phyloP scores from a whole-genome alignment of 2,797 vertebrate genomes.

The Microhierax caerulescens region DNA sequence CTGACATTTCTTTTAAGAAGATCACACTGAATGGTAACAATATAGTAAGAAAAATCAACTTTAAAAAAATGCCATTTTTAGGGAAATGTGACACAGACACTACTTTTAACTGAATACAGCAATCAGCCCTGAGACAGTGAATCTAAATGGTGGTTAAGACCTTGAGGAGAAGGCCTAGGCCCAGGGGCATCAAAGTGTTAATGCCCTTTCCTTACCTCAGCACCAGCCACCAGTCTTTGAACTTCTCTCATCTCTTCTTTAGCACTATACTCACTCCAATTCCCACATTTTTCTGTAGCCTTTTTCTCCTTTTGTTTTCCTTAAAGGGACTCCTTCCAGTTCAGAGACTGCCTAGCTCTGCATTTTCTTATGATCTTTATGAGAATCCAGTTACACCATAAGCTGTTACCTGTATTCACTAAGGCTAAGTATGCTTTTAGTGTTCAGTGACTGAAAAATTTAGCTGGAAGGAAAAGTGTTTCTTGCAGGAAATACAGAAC shows the following conservation, averaged over 20 bases:
- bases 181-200: background rate
- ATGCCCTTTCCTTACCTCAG: background rate
- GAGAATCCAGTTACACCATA: background rate
- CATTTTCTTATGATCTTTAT: background rate
- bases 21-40: background rate
- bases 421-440: background rate
- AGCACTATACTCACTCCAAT: background rate
- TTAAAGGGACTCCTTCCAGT: background rate
- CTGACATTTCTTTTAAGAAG: background rate
- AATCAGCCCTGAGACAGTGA: background rate
- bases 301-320: background rate
- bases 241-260: background rate
- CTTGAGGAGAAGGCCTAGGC: background rate
- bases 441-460: background rate
- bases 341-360: background rate
- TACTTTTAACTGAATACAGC: background rate
- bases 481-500: background rate
- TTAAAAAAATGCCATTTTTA: rapidly evolving
- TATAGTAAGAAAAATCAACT: background rate
- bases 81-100: background rate
- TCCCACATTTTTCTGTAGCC: background rate
- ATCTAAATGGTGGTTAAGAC: background rate
- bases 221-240: background rate
- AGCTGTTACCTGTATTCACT: background rate
- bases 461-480: background rate